Conservation (phyloP, 2,888 invertebrate species). For the Autographa gamma region DNA sequence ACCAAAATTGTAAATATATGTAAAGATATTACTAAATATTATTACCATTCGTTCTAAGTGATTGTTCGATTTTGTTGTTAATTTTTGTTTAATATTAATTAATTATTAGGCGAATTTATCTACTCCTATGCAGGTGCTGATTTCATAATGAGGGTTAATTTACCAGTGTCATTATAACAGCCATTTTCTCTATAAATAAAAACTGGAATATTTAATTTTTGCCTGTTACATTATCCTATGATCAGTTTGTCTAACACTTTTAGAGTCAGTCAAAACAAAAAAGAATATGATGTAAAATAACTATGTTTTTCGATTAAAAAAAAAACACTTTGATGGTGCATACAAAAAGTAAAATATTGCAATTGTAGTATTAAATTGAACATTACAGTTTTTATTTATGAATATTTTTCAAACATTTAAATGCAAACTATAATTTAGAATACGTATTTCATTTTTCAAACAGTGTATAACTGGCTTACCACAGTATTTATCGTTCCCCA, state of each 20-base stretch:
- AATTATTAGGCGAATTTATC: constrained; percentile 61
- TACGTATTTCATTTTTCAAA: constrained; percentile 17
- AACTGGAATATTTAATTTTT: background rate
- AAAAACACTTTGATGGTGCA: too few species aligned
- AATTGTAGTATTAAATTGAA: background rate
- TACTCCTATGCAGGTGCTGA: constrained; percentile 58
- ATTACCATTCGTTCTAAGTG: constrained; percentile 88
- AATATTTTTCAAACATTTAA: constrained; percentile 15
- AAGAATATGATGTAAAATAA: too few species aligned
- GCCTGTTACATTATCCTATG: background rate
- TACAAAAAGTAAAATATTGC: too few species aligned
- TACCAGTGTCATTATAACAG: constrained; percentile 52
- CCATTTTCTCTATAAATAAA: background rate
- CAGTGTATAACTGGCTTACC: constrained; percentile 47
- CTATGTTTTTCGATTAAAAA: too few species aligned
- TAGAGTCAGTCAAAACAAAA: background rate
- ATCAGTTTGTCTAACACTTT: background rate
- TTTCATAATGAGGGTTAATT: constrained; percentile 43
- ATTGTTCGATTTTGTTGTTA: constrained; percentile 88
- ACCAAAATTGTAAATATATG: constrained; percentile 88
- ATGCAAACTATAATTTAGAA: constrained; percentile 10
- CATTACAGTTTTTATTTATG: background rate
- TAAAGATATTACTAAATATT: constrained; percentile 89
- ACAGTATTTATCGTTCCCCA: constrained; percentile 57
- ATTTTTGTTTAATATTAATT: constrained; percentile 84